Evolutionary conservation across 2,797 vertebrate genomes (phyloP).

Genomic region (Pyrrhura leucotis): DNA sequence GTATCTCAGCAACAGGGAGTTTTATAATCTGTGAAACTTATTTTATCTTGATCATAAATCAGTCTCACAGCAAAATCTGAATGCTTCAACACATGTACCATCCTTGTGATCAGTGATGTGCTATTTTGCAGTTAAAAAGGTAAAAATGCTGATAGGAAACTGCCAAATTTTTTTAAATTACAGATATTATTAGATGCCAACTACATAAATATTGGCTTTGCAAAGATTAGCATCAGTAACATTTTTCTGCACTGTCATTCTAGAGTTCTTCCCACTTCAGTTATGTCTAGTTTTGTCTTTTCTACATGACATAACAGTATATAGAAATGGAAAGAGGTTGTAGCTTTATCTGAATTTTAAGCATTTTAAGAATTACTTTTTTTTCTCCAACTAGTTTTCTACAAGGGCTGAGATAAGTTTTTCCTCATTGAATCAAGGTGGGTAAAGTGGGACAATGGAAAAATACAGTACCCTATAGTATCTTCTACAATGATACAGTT

Average conservation of each 20-base stretch:
- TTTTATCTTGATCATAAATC: neutral
- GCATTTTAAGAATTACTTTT: neutral
- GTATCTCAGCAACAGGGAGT: neutral
- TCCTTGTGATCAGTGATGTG: neutral
- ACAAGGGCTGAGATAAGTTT: neutral
- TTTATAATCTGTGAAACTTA: neutral
- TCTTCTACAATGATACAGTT: neutral
- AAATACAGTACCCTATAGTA: neutral
- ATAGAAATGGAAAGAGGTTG: neutral
- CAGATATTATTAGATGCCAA: neutral
- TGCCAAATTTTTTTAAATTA: neutral
- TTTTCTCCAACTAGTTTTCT: neutral
- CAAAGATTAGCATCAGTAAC: neutral
- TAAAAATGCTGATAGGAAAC: neutral
- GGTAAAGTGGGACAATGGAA: neutral
- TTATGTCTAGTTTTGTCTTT: neutral
- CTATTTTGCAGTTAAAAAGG: neutral
- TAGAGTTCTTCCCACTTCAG: neutral
- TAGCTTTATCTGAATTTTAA: neutral
- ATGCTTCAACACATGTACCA: neutral
- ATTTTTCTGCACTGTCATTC: neutral
- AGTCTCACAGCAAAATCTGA: neutral
- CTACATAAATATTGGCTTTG: neutral
- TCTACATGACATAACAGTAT: neutral
- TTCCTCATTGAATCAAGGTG: neutral